phyloP scores from a whole-genome alignment of 1,140 invertebrate genomes.

The Zaprionus capensis region DNA sequence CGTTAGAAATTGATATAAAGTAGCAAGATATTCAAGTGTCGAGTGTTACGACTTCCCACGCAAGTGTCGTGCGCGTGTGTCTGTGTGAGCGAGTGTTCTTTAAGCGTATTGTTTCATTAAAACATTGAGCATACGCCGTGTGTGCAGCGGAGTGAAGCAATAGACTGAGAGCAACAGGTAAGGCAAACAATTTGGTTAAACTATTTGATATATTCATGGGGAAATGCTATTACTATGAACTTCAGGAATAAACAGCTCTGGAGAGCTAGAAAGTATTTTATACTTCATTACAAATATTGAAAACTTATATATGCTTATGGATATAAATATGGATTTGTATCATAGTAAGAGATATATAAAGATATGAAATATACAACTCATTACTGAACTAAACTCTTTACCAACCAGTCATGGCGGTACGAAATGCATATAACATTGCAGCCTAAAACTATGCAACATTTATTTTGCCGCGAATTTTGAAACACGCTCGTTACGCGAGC shows the following conservation, averaged over 20 bases:
- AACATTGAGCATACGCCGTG: constrained; percentile 55
- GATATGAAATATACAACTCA: background rate
- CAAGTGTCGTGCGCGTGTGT: constrained; percentile 2
- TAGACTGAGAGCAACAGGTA: constrained; percentile 56
- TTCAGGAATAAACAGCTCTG: background rate
- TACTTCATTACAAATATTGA: background rate
- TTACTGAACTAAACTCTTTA: background rate
- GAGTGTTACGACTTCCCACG: constrained; percentile 40
- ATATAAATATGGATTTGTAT: no score
- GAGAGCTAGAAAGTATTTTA: background rate
- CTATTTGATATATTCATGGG: background rate
- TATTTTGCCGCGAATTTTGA: background rate
- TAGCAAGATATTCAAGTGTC: constrained; percentile 57
- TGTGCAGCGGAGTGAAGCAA: background rate
- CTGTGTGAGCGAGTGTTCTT: background rate
- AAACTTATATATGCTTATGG: no score
- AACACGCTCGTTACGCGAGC: background rate
- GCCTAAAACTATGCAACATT: background rate
- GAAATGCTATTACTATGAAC: background rate
- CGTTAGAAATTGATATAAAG: constrained; percentile 73
- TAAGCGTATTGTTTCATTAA: constrained; percentile 28
- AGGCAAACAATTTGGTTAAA: constrained; percentile 17
- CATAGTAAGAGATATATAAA: background rate
- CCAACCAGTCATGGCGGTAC: background rate
- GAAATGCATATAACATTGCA: background rate